Evolutionary conservation across 2,888 invertebrate species (phyloP).

Genomic region (Petrolisthes cinctipes): DNA sequence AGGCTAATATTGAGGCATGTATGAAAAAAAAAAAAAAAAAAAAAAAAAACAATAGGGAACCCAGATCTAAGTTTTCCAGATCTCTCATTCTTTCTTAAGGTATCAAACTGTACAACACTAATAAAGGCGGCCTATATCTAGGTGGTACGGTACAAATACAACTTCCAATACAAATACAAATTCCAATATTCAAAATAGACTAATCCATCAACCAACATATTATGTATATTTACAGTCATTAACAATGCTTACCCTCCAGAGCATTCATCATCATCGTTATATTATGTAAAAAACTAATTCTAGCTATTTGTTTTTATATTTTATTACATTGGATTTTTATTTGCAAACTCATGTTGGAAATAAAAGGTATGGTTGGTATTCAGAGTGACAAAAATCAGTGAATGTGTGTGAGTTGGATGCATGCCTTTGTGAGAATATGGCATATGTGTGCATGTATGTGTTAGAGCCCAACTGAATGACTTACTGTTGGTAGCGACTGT

Average conservation of each 20-base stretch:
- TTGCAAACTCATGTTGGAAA: conserved; percentile 26
- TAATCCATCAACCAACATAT: conserved; percentile 61
- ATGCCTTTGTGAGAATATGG: too few species aligned
- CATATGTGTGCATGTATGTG: too few species aligned
- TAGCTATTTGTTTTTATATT: conserved; percentile 22
- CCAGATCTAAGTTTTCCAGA: conserved; percentile 55
- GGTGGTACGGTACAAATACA: conserved; percentile 50
- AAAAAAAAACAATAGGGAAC: conserved; percentile 28
- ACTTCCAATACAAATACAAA: conserved; percentile 58
- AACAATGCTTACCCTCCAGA: conserved; percentile 50
- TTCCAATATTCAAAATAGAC: conserved; percentile 63
- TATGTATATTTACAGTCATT: conserved; percentile 47
- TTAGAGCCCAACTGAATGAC: too few species aligned
- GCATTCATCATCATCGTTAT: conserved; percentile 20
- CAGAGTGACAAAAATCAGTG: too few species aligned
- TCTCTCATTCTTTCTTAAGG: conserved; percentile 12
- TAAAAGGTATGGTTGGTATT: not conserved
- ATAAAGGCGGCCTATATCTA: conserved; percentile 44
- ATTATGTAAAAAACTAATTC: conserved; percentile 51
- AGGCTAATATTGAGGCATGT: conserved; percentile 18
- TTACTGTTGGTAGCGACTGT: too few species aligned
- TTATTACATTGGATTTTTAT: conserved; percentile 6
- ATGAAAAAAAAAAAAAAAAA: conserved; percentile 30
- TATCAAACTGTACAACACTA: conserved; percentile 59
- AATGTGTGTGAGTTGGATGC: too few species aligned